phyloP scores from a whole-genome alignment of 1,140 invertebrate genomes.

The Xylocopa sonorina region DNA sequence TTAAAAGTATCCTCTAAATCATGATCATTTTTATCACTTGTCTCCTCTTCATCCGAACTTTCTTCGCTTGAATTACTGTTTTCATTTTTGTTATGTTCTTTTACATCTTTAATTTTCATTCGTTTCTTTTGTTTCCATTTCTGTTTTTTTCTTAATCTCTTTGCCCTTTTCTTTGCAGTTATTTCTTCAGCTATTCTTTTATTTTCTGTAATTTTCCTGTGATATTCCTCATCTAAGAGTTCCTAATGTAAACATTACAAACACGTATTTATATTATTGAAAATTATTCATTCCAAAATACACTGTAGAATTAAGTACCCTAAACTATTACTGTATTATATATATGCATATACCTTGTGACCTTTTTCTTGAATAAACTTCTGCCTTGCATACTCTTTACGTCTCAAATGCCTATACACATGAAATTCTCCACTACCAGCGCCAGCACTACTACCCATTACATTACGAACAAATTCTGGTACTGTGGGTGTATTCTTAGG shows the following conservation, averaged over 20 bases:
- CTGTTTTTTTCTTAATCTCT: slow-evolving; percentile 90
- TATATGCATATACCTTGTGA: slow-evolving; percentile 91
- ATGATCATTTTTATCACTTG: slow-evolving; percentile 55
- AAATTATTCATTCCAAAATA: background rate
- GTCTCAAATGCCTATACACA: slow-evolving; percentile 96
- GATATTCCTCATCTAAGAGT: slow-evolving; percentile 91
- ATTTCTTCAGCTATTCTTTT: slow-evolving; percentile 88
- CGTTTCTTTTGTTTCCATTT: slow-evolving; percentile 84
- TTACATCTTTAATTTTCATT: slow-evolving; percentile 71
- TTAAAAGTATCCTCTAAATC: slow-evolving; percentile 39
- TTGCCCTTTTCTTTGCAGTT: slow-evolving; percentile 93
- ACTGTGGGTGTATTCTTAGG: slow-evolving; percentile 89
- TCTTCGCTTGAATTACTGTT: slow-evolving; percentile 45
- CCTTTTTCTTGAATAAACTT: slow-evolving; percentile 95
- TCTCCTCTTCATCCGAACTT: slow-evolving; percentile 33
- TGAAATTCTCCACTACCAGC: slow-evolving; percentile 99
- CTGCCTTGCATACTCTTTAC: slow-evolving; percentile 97
- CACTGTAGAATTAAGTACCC: no score
- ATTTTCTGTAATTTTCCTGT: slow-evolving; percentile 91
- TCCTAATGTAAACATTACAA: slow-evolving; percentile 82
- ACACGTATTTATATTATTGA: background rate
- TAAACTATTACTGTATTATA: no score
- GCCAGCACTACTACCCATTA: slow-evolving; percentile 98
- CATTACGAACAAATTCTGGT: slow-evolving; percentile 98
- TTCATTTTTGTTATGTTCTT: slow-evolving; percentile 62